Evolutionary conservation across 2,888 invertebrate species (phyloP).

Genomic region (Xestia rhomboidea): DNA sequence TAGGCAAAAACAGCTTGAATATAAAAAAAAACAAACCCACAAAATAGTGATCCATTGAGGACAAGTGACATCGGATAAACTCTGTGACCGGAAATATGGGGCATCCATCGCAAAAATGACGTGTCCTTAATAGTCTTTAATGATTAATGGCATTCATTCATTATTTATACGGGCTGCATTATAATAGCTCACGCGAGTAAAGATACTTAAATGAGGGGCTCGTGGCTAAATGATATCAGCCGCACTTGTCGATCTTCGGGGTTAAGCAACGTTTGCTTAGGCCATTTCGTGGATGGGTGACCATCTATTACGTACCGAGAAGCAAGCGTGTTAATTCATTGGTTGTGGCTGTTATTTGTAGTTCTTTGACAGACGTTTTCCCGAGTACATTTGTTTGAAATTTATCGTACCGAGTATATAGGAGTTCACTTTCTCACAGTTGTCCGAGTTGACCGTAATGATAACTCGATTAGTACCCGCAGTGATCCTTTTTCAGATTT

Average conservation of each 20-base stretch:
- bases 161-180: slow-evolving; percentile 25
- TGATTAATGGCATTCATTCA: slow-evolving; percentile 48
- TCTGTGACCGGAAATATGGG: slow-evolving; percentile 37
- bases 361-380: neutral
- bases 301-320: neutral
- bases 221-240: neutral
- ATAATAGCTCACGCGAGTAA: neutral
- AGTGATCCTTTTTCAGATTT: neutral
- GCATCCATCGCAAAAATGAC: slow-evolving; percentile 48
- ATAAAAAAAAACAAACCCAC: neutral
- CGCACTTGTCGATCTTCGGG: neutral
- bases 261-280: neutral
- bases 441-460: neutral
- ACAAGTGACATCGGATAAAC: slow-evolving; percentile 44
- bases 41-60: slow-evolving; percentile 35
- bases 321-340: neutral
- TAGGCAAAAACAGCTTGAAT: neutral
- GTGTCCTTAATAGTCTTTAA: slow-evolving; percentile 30
- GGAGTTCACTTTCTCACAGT: neutral
- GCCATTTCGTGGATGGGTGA: neutral
- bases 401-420: neutral
- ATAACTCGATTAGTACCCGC: neutral
- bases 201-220: neutral
- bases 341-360: neutral
- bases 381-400: neutral